phyloP scores from a whole-genome alignment of 2,888 invertebrate species.

The Lacanobia oleracea region DNA sequence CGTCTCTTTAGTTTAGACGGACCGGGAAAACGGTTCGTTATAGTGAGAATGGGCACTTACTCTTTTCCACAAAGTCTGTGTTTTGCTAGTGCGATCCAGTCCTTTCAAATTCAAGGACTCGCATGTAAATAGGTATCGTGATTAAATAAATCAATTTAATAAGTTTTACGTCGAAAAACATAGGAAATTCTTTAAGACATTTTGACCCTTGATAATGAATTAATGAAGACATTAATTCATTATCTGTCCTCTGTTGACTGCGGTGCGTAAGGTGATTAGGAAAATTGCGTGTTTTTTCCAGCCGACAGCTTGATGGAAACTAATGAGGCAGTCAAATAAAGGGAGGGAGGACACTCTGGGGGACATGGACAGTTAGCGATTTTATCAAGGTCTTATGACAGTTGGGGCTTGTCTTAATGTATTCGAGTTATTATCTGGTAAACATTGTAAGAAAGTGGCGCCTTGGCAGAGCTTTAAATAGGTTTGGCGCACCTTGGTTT shows the following conservation, averaged over 20 bases:
- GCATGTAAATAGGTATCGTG: no score
- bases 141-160: no score
- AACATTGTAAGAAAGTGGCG: neutral
- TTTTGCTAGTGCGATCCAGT: no score
- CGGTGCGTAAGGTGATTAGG: conserved; percentile 9
- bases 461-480: neutral
- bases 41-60: no score
- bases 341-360: neutral
- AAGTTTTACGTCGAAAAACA: no score
- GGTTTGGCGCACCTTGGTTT: neutral
- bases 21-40: no score
- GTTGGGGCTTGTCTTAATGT: conserved; percentile 12
- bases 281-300: conserved; percentile 17
- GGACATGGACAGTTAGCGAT: neutral
- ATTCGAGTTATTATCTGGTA: neutral
- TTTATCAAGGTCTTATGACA: conserved; percentile 19
- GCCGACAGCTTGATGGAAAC: conserved; percentile 14
- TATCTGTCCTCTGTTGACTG: neutral
- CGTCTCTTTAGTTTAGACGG: no score
- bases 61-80: no score
- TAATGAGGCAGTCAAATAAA: conserved; percentile 35
- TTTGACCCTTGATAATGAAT: no score
- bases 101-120: no score
- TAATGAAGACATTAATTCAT: neutral
- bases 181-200: no score